Evolutionary conservation across 2,888 invertebrate species (phyloP).

Genomic region (Lasioglossum figueresi): DNA sequence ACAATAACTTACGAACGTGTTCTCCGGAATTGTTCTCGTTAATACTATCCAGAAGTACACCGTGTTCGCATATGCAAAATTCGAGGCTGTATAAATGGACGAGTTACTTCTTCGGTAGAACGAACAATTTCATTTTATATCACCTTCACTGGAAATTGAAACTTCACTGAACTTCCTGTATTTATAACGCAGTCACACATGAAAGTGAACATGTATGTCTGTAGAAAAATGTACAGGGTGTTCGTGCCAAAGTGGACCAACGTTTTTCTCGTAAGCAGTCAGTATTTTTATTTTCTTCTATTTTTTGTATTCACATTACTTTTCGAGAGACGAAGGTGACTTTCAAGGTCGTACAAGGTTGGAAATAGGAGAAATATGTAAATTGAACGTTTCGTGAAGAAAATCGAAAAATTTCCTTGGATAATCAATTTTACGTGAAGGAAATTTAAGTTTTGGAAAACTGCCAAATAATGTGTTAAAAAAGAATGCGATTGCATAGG

Average conservation of each 20-base stretch:
- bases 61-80: neutral
- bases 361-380: too few relatives aligned
- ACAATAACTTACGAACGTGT: neutral
- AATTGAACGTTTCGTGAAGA: too few relatives aligned
- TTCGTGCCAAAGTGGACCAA: too few relatives aligned
- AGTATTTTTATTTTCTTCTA: too few relatives aligned
- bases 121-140: neutral
- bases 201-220: too few relatives aligned
- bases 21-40: slow-evolving; percentile 1
- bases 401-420: too few relatives aligned
- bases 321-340: too few relatives aligned
- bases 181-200: neutral
- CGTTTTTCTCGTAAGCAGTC: too few relatives aligned
- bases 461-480: neutral
- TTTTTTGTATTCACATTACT: too few relatives aligned
- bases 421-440: too few relatives aligned
- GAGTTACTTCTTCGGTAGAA: neutral
- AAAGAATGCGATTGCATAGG: neutral
- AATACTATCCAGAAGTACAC: neutral
- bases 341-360: too few relatives aligned
- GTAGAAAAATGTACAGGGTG: neutral
- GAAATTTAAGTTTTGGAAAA: neutral
- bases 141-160: neutral
- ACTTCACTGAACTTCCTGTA: neutral
- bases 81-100: neutral